A percentile compares a stretch with the other conserved stretches of the same genome.
phyloP scores from a whole-genome alignment of 2,797 vertebrate genomes.

The Crenuchus spilurus region DNA sequence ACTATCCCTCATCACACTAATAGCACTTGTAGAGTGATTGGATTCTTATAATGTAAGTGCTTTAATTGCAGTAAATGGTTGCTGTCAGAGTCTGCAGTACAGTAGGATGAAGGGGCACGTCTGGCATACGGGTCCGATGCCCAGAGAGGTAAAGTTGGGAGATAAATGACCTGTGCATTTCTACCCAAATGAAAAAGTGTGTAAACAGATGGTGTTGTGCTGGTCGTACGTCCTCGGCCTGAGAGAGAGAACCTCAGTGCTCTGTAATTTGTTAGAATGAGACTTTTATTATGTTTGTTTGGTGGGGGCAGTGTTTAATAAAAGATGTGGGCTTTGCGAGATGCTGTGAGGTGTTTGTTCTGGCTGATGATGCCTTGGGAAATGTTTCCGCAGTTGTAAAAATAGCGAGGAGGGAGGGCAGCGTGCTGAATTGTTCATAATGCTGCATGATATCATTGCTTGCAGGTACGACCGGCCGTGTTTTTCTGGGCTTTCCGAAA shows the following conservation, averaged over 20 bases:
- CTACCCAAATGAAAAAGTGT: conserved; percentile 66
- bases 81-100: neutral
- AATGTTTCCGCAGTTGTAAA: neutral
- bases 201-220: conserved; percentile 59
- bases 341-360: neutral
- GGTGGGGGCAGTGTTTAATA: conserved; percentile 66
- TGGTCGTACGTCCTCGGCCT: neutral
- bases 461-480: neutral
- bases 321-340: conserved; percentile 58
- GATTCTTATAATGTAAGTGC: conserved; percentile 6
- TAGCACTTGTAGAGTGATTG: conserved; percentile 5
- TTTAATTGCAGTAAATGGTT: conserved; percentile 8
- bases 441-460: neutral
- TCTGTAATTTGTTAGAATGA: conserved; percentile 71
- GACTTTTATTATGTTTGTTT: conserved; percentile 69
- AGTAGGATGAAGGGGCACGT: neutral
- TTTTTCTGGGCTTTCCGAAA: neutral
- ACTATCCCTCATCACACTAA: conserved; percentile 13
- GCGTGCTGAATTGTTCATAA: neutral
- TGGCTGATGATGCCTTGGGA: neutral
- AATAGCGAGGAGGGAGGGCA: neutral
- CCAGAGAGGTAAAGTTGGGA: conserved; percentile 25
- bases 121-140: neutral
- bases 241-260: conserved; percentile 46
- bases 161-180: conserved; percentile 64